A percentile compares a stretch with the other conserved stretches of the same genome.
phyloP scores from a whole-genome alignment of 2,797 vertebrate species.

The Amphiprion clarkii region DNA sequence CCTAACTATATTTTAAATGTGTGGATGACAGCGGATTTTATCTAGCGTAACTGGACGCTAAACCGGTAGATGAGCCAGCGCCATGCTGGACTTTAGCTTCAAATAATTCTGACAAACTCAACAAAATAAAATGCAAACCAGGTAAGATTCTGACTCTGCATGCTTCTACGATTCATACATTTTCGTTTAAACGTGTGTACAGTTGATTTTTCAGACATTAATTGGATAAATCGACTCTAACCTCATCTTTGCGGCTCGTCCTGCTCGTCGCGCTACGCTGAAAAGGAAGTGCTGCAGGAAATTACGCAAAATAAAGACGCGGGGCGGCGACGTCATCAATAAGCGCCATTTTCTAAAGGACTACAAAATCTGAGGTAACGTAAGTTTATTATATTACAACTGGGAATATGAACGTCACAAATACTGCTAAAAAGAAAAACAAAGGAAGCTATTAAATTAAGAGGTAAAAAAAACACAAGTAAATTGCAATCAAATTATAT shows the following conservation, averaged over 20 bases:
- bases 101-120: rapidly evolving
- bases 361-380: too few relatives aligned
- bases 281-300: conserved; percentile 79
- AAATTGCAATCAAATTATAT: too few relatives aligned
- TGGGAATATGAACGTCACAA: too few relatives aligned
- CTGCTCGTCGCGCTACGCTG: conserved; percentile 65
- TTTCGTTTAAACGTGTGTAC: rapidly evolving
- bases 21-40: conserved; percentile 69
- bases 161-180: rapidly evolving
- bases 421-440: too few relatives aligned
- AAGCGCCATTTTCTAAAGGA: conserved; percentile 11
- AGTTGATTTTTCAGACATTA: rapidly evolving
- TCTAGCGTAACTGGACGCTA: neutral
- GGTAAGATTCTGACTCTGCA: rapidly evolving
- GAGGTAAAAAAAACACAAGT: too few relatives aligned
- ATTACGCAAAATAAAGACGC: conserved; percentile 74
- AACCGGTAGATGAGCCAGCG: conserved; percentile 5
- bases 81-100: rapidly evolving
- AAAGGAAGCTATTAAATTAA: too few relatives aligned
- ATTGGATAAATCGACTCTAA: neutral
- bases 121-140: rapidly evolving
- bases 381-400: too few relatives aligned
- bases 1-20: rapidly evolving
- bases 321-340: conserved; percentile 4
- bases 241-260: conserved; percentile 81